Evolutionary conservation across 2,888 invertebrate genomes (phyloP).

Genomic region (Temnothorax ravouxi): DNA sequence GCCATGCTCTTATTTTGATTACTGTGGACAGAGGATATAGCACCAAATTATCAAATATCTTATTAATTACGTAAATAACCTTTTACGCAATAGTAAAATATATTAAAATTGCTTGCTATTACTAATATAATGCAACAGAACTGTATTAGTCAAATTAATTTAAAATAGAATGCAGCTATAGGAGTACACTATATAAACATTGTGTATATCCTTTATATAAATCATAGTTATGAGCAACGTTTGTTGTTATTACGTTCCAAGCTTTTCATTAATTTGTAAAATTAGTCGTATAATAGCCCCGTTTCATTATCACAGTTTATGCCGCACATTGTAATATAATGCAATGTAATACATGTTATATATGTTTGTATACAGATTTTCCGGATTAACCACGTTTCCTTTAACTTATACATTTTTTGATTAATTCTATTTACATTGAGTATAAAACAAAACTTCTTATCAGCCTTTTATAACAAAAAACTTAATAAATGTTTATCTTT

Average conservation of each 20-base stretch:
- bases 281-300: constrained; percentile 3
- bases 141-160: constrained; percentile 7
- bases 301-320: constrained; percentile 20
- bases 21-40: not conserved
- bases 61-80: not conserved
- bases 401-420: not conserved
- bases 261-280: constrained; percentile 10
- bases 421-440: not conserved
- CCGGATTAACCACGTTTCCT: not conserved
- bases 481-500: not conserved
- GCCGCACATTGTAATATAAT: not conserved
- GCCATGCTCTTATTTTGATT: not conserved
- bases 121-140: not conserved
- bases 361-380: not conserved
- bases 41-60: not conserved
- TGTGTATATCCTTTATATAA: not conserved
- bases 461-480: not conserved
- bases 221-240: not conserved
- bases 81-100: not conserved
- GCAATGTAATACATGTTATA: not conserved
- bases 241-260: constrained; percentile 8
- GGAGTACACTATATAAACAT: not conserved
- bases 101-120: not conserved
- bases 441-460: not conserved
- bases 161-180: not conserved